Conservation (phyloP, 2,797 vertebrate genomes). For the Poecilia velifera region DNA sequence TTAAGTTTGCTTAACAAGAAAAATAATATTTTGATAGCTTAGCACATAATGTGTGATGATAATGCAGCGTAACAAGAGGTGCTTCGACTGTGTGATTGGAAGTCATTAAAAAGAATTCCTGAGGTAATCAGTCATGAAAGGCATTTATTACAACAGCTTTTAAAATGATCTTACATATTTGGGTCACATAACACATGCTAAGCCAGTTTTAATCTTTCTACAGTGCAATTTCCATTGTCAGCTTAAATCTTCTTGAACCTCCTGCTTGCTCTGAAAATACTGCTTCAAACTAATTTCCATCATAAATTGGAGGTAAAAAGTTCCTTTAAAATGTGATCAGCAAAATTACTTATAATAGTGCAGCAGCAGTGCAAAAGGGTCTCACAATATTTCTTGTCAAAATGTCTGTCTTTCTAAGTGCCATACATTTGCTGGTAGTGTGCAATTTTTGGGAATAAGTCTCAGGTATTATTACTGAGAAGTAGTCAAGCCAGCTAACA, state of each 20-base stretch:
- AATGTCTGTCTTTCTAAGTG: background rate
- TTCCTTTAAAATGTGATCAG: conserved; percentile 20
- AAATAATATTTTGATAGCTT: conserved; percentile 63
- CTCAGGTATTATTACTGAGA: background rate
- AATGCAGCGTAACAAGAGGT: conserved; percentile 55
- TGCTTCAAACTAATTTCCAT: no score
- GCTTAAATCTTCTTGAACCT: conserved; percentile 13
- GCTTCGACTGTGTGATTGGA: conserved; percentile 45
- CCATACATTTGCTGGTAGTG: background rate
- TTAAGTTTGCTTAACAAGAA: conserved; percentile 36
- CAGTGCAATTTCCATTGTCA: conserved; percentile 22
- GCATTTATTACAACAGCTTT: conserved; percentile 51
- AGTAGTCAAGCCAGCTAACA: background rate
- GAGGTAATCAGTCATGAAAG: conserved; percentile 67
- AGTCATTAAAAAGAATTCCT: conserved; percentile 57
- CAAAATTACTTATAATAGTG: background rate
- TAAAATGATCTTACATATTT: conserved; percentile 47
- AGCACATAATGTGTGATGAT: conserved; percentile 46
- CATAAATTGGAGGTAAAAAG: background rate
- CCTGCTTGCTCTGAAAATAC: conserved; percentile 16
- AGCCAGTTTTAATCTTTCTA: conserved; percentile 28
- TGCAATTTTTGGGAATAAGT: background rate
- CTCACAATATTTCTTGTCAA: background rate
- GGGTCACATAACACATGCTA: conserved; percentile 30
- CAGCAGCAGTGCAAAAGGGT: background rate